phyloP scores from a whole-genome alignment of 2,113 vertebrate species.

The Malaclemys terrapin region DNA sequence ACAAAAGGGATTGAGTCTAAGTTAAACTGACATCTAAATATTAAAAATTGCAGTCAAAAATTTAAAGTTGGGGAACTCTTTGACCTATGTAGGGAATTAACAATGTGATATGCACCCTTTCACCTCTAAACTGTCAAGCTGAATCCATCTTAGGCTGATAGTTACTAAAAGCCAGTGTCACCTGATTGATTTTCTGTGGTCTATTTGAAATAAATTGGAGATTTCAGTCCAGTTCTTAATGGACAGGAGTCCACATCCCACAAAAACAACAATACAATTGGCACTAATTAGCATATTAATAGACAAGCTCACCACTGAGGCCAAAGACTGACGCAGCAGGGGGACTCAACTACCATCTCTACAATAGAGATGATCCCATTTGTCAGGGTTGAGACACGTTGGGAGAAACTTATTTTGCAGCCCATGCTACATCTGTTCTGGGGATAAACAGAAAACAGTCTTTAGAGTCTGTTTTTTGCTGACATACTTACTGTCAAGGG shows the following conservation, averaged over 20 bases:
- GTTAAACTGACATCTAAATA: not conserved
- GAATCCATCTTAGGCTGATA: not conserved
- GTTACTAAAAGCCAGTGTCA: not conserved
- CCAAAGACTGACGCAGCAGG: not conserved
- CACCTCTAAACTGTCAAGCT: not conserved
- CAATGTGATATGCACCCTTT: not conserved
- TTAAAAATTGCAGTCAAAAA: not conserved
- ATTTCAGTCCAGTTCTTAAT: not conserved
- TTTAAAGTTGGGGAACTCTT: not conserved
- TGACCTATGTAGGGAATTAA: not conserved
- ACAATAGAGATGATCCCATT: not conserved
- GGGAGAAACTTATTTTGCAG: not conserved
- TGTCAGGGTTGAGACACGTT: not conserved
- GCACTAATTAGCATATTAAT: not conserved
- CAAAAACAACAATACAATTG: not conserved
- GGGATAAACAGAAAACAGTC: not conserved
- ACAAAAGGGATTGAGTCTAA: not conserved
- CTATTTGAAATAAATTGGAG: not conserved
- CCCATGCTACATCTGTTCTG: not conserved
- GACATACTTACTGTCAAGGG: not conserved
- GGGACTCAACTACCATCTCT: not conserved
- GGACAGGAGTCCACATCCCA: not conserved
- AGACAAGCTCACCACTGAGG: not conserved
- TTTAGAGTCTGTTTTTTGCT: not conserved
- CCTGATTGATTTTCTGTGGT: not conserved